A percentile compares a stretch with the other conserved stretches of the same genome.
Evolutionary conservation across 2,797 vertebrate species (phyloP).

Genomic region (Cyclura pinguis): DNA sequence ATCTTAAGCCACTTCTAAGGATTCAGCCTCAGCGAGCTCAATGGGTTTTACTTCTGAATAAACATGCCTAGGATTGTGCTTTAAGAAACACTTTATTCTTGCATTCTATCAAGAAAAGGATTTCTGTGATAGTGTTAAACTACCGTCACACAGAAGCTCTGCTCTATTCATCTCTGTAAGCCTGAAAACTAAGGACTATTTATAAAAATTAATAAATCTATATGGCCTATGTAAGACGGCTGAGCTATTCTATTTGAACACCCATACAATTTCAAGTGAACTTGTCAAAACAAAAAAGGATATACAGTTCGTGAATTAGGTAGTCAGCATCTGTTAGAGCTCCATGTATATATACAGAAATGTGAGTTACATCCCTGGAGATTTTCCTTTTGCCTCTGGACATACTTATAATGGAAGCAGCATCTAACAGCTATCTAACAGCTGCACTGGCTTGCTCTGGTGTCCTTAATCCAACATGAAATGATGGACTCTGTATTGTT

Average conservation of each 20-base stretch:
- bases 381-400: too few species aligned
- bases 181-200: background rate
- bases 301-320: background rate
- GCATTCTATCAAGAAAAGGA: background rate
- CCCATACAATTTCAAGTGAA: background rate
- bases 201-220: slow-evolving; percentile 20
- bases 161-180: slow-evolving; percentile 12
- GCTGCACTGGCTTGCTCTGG: background rate
- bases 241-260: background rate
- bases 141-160: background rate
- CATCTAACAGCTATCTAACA: background rate
- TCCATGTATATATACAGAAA: background rate
- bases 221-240: background rate
- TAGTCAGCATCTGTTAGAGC: background rate
- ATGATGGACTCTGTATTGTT: background rate
- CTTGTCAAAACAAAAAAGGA: background rate
- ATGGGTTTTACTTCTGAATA: background rate
- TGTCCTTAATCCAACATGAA: background rate
- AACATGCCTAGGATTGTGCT: background rate
- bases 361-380: too few species aligned
- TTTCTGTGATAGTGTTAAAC: background rate
- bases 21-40: background rate
- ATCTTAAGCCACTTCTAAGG: background rate
- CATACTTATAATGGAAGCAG: background rate
- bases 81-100: background rate